Evolutionary conservation across 2,888 invertebrate species (phyloP).

Genomic region (Ditylenchus weischeri): DNA sequence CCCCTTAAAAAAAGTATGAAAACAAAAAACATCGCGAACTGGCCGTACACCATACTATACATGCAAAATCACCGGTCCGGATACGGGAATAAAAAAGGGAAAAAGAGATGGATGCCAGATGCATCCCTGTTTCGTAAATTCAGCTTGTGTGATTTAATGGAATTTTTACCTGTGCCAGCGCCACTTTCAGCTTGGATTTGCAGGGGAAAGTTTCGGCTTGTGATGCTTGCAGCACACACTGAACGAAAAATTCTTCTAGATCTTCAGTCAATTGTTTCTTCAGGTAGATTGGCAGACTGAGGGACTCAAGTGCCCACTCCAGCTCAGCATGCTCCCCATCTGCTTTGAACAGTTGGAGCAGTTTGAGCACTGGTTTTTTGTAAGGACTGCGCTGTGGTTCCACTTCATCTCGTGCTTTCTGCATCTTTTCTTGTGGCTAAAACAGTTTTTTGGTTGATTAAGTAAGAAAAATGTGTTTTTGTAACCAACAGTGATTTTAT

Average conservation of each 20-base stretch:
- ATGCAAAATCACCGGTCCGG: no score
- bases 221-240: slow-evolving; percentile 13
- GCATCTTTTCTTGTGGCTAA: slow-evolving; percentile 22
- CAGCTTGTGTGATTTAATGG: no score
- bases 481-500: slow-evolving; percentile 2
- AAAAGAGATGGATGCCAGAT: no score
- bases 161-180: slow-evolving; percentile 20
- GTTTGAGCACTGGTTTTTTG: slow-evolving; percentile 15
- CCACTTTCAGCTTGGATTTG: slow-evolving; percentile 17
- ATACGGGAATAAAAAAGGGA: no score
- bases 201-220: slow-evolving; percentile 11
- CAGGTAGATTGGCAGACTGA: slow-evolving; percentile 25
- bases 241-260: slow-evolving; percentile 27
- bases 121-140: no score
- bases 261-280: slow-evolving; percentile 27
- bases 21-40: no score
- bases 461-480: not conserved
- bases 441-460: slow-evolving; percentile 13
- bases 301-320: slow-evolving; percentile 31
- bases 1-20: no score
- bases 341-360: slow-evolving; percentile 22
- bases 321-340: slow-evolving; percentile 24
- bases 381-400: slow-evolving; percentile 19
- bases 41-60: no score
- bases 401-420: slow-evolving; percentile 20